These are phyloP conservation scores for Pristionchus entomophagus DNA, from an alignment of 2,888 invertebrate species.

Conservation along the genomic window DNA sequence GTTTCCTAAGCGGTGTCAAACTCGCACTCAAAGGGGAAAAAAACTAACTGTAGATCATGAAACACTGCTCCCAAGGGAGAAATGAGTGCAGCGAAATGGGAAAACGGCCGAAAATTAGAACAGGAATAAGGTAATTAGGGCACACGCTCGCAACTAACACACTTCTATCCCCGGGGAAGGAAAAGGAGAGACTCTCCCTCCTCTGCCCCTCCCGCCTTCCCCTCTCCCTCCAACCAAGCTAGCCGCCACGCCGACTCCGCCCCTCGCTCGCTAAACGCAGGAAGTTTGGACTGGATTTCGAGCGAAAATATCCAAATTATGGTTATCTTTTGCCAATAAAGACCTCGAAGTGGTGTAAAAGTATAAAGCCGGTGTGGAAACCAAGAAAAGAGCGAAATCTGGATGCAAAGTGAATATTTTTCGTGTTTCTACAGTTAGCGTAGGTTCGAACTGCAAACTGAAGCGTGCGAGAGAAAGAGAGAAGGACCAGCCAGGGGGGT, in stretches of 20 bases:
- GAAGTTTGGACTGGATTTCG: background rate
- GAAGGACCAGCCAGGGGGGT: too few relatives aligned
- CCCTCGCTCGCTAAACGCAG: background rate
- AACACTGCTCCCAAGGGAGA: background rate
- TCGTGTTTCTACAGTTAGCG: background rate
- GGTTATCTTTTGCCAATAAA: too few relatives aligned
- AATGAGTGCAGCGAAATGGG: background rate
- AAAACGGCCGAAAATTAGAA: background rate
- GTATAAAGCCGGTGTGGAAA: background rate
- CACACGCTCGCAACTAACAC: too few relatives aligned
- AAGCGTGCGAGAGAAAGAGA: background rate
- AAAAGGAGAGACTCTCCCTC: background rate
- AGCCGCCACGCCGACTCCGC: background rate
- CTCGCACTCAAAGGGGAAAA: background rate
- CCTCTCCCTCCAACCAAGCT: slow-evolving; percentile 23
- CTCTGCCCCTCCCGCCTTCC: background rate
- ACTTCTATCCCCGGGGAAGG: background rate
- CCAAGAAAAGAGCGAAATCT: background rate
- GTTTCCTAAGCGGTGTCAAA: background rate
- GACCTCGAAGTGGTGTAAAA: background rate
- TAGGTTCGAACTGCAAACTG: background rate
- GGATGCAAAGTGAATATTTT: background rate
- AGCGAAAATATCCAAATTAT: background rate
- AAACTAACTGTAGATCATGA: background rate
- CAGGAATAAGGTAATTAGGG: background rate